Base-by-base conservation (phyloP, 2,797 vertebrate species). In the Chiloscyllium punctatum region DNA sequence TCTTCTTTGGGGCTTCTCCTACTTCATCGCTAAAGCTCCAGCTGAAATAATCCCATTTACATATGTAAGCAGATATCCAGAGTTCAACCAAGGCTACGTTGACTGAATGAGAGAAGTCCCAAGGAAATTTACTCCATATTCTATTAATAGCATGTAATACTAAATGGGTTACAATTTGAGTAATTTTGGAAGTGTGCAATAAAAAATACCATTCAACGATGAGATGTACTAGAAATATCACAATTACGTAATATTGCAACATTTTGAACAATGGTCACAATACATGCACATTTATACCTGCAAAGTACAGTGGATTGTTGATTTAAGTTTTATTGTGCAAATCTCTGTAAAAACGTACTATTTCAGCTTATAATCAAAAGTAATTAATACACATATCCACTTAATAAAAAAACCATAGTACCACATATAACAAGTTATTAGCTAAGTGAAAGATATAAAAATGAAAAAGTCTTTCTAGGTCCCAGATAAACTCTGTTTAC, bases 261-360 rank as follows among this genome's bases (percentile, higher is more conserved):
- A 33, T 94, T 66, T 74, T 94, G 94, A 48, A 21, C 42, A 42
- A 74, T 11, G 48, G 1, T 62, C 42, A 95, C 72, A 33, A 48
- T 13, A 33, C 48, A 72, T 92, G 30, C 30, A 30, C 1, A 21
- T 74, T 62, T 13, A 62, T 95, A 95, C 48, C 42, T 62, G 57
- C 30, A 16, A 62, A 77, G 42, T 95, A 77, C 69, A 77, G 74
- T 51, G 71, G 33, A 95, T 53, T 77, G 51, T 77, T 74, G 71
- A 27, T 95, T 53, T 33, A 30, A 57, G 7, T 77, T 95, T 95
- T 95, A 95, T 95, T 95, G 94, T 77, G 71, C 23, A 95, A 53
- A 57, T 95, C 30, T 77, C 62, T 68, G 69, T 92, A 92, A 92
- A 92, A 88, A 88, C 25, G 77, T 74, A 51, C 62, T 94, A 94